Evolutionary conservation across 2,113 vertebrate genomes (phyloP), one percentile per base, ranked within the genome.

Genomic region (Glaucomys volans): DNA sequence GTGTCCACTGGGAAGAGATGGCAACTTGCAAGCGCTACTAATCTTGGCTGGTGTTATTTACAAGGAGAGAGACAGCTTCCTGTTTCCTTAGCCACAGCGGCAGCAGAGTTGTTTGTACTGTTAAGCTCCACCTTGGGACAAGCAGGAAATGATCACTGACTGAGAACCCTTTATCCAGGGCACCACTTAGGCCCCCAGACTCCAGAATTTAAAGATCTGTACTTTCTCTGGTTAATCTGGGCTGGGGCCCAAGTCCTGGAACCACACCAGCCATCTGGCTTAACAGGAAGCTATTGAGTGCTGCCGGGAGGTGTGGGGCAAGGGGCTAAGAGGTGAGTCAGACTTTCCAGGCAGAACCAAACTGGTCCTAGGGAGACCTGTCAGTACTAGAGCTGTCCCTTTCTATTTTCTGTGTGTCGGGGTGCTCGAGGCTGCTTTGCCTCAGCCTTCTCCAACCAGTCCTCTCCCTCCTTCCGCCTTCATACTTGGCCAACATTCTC

Each of bases 11-110:
- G 71, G 90, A 54, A 92, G 87, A 50, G 47, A 44, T 74, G 90
- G 57, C 40, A 37, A 26, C 44, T 59, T 74, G 28, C 9, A 59
- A 87, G 72, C 62, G 30, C 77, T 79, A 17, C 90, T 94, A 71
- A 95, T 94, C 94, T 97, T 79, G 80, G 86, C 87, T 16, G 1
- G 47, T 64, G 66, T 83, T 94, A 50, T 97, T 96, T 96, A 94
- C 54, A 75, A 88, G 59, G 94, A 59, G 87, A 83, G 72, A 94
- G 44, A 81, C 54, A 28, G 74, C 40, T 96, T 97, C 87, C 95
- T 97, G 93, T 95, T 95, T 93, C 85, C 64, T 90, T 52, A 89
- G 94, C 77, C 40, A 50, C 81, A 4, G 69, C 59, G 54, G 35
- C 74, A 42, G 67, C 67, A 42, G 71, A 81, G 80, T 24, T 95